Evolutionary conservation across 2,113 vertebrate species (phyloP).

Genomic region (Hemicordylus capensis): DNA sequence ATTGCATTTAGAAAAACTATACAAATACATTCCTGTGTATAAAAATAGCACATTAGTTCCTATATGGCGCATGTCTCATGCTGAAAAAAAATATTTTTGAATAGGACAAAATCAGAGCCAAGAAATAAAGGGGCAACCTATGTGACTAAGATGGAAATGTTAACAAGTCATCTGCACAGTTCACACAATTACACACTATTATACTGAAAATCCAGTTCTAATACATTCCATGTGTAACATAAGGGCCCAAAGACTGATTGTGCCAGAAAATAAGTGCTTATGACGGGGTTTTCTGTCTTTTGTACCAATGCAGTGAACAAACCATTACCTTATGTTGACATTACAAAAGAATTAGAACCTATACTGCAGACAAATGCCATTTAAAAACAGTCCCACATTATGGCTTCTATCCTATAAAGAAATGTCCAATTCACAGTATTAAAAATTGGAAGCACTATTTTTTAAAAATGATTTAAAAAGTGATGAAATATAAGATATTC

Average conservation of each 20-base stretch:
- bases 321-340: neutral
- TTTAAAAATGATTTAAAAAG: neutral
- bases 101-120: neutral
- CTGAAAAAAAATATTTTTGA: neutral
- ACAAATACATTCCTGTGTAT: neutral
- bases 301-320: neutral
- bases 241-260: neutral
- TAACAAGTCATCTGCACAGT: neutral
- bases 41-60: neutral
- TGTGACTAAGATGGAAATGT: neutral
- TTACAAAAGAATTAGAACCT: neutral
- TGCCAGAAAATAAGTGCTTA: conserved; percentile 4
- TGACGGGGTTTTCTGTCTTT: neutral
- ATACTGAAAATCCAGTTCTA: neutral
- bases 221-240: neutral
- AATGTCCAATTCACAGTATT: neutral
- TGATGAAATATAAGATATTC: neutral
- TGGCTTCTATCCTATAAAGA: neutral
- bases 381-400: neutral
- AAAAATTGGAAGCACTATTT: neutral
- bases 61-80: neutral
- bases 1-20: neutral
- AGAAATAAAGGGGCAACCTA: neutral
- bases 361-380: neutral
- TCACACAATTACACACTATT: neutral